Base-by-base conservation (phyloP, 2,113 vertebrate species). In the Pyxicephalus adspersus region DNA sequence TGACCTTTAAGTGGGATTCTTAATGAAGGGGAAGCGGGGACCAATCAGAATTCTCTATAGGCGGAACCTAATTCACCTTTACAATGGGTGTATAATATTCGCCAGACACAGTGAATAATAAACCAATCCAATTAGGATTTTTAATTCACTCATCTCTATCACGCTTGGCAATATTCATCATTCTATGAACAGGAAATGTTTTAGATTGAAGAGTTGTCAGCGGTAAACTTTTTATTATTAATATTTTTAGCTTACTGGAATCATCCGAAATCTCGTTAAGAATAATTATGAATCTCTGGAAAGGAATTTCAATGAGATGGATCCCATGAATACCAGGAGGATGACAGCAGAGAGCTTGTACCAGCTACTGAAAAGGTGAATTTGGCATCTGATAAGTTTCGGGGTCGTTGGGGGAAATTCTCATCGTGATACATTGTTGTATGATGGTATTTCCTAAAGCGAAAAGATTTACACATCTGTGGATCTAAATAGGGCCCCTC, bases 331-430 rank as follows among this genome's bases (percentile, higher is more conserved):
- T 31, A 83, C 81, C 16, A 58, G 64, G 17, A 65, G 81, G 34
- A 58, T 85, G 31, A 76, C 77, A 1, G 64, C 70, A 31, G 81
- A 85, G 50, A 57, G 58, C 8, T 28, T 83, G 71, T 85, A 85
- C 26, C 84, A 85, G 72, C 71, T 85, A 3, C 34, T 85, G 55
- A 85, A 85, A 29, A 25, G 77, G 84, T 85, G 22, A 26, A 4
- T 15, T 4, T 61, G 6, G 2, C 70, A 71, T 54, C 16, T 13
- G 22, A 23, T 5, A 61, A 13, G 4, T 54, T 28, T 54, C 23
- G 5, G 38, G 45, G 26, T 19, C 38, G 22, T 7, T 0, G 9
- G 0, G 34, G 3, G 8, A 60, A 20, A 7, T 60, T 58, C 19
- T 22, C 11, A n/a, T 23, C 13, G 5, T 64, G 28, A 28, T 64